These are phyloP conservation scores for Hypselothyrea guttata DNA, from an alignment of 2,888 invertebrate genomes.

Conservation along the genomic window DNA sequence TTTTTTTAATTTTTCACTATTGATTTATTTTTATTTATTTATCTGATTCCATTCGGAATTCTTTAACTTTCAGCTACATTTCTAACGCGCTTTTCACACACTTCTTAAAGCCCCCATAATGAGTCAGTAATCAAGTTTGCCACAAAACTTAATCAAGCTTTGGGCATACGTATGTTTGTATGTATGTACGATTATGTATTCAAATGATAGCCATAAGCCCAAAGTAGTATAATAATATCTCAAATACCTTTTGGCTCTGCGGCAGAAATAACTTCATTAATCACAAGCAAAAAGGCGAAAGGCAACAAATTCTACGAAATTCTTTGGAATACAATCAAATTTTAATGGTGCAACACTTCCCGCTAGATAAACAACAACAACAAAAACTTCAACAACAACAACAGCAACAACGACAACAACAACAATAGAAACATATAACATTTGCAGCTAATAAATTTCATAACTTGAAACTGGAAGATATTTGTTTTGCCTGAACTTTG, in stretches of 20 bases:
- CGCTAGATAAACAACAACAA: constrained; percentile 5
- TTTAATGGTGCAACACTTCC: constrained; percentile 61
- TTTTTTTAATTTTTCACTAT: too few relatives aligned
- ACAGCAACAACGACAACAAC: constrained; percentile 5
- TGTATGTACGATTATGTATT: constrained; percentile 35
- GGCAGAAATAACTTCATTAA: constrained; percentile 50
- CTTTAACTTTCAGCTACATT: too few relatives aligned
- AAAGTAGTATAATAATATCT: constrained; percentile 13
- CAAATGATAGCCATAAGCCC: constrained; percentile 17
- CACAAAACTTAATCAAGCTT: constrained; percentile 33
- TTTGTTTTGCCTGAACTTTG: constrained; percentile 44
- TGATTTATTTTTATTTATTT: too few relatives aligned
- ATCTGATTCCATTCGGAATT: too few relatives aligned
- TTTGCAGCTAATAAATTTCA: constrained; percentile 59
- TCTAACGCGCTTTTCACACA: not conserved
- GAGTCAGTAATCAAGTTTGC: constrained; percentile 18
- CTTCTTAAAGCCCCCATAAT: not conserved
- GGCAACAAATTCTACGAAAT: constrained; percentile 49
- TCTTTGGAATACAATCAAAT: constrained; percentile 50
- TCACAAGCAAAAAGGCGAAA: constrained; percentile 41
- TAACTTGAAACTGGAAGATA: constrained; percentile 47
- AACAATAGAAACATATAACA: constrained; percentile 28
- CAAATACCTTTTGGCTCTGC: not conserved
- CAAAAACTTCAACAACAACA: constrained; percentile 26
- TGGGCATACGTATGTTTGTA: too few relatives aligned